A percentile compares a stretch with the other conserved stretches of the same genome.
phyloP scores from a whole-genome alignment of 1,140 invertebrate species.

The Acromyrmex charruanus region DNA sequence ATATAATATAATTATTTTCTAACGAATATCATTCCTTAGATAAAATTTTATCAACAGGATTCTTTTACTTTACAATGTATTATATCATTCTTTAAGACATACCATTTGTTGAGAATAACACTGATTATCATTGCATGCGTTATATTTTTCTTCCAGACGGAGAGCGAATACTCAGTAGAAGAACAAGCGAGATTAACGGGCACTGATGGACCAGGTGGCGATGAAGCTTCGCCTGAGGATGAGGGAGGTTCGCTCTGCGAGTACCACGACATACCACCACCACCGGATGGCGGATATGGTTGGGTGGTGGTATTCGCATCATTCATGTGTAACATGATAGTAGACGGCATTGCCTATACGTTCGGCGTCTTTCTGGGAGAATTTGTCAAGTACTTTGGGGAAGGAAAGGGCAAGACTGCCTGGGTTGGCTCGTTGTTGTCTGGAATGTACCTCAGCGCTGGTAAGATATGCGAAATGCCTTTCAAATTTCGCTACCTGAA shows the following conservation, averaged over 20 bases:
- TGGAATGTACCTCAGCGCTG: slow-evolving; percentile 97
- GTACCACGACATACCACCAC: slow-evolving; percentile 92
- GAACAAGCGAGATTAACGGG: slow-evolving; percentile 91
- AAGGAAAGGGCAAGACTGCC: slow-evolving; percentile 95
- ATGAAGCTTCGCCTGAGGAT: slow-evolving; percentile 90
- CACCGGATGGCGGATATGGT: slow-evolving; percentile 95
- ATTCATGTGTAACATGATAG: slow-evolving; percentile 99
- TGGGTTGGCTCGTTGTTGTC: slow-evolving; percentile 98
- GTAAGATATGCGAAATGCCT: slow-evolving; percentile 84
- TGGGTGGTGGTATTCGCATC: slow-evolving; percentile 98
- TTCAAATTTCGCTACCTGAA: neutral
- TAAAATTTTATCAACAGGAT: neutral
- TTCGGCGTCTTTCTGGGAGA: slow-evolving; percentile 96
- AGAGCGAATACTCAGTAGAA: slow-evolving; percentile 94
- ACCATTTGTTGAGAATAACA: neutral
- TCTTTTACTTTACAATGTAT: neutral
- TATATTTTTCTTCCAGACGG: slow-evolving; percentile 89
- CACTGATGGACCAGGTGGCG: slow-evolving; percentile 79
- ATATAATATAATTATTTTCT: neutral
- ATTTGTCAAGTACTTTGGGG: slow-evolving; percentile 93
- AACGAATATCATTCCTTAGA: neutral
- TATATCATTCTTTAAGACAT: neutral
- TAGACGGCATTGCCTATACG: slow-evolving; percentile 98
- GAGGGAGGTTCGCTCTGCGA: slow-evolving; percentile 91
- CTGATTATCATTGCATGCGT: neutral